phyloP scores from a whole-genome alignment of 2,797 vertebrate genomes.

The Sternotherus odoratus region DNA sequence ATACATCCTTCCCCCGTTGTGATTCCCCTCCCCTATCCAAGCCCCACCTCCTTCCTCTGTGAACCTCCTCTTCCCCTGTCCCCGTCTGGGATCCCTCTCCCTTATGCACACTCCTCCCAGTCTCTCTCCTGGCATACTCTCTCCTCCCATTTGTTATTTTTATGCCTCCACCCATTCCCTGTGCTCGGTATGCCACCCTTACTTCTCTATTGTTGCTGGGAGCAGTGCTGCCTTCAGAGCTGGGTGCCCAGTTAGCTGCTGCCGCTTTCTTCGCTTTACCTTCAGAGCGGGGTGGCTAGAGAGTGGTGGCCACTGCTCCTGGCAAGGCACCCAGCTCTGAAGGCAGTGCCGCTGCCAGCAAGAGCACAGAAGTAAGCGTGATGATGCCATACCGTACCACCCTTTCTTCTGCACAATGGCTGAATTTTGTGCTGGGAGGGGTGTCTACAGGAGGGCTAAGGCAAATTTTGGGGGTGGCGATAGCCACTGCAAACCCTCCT shows the following conservation, averaged over 20 bases:
- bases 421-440: neutral
- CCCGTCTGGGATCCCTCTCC: neutral
- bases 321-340: neutral
- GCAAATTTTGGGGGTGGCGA: neutral
- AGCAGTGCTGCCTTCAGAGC: neutral
- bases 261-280: neutral
- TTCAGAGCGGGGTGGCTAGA: neutral
- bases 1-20: neutral
- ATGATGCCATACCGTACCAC: neutral
- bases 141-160: neutral
- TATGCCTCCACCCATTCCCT: neutral
- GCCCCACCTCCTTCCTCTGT: neutral
- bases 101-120: neutral
- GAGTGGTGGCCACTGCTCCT: neutral
- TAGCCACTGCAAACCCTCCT: neutral
- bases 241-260: neutral
- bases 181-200: neutral
- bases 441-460: neutral
- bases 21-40: neutral
- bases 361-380: neutral
- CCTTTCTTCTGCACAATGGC: neutral
- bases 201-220: neutral
- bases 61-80: neutral
- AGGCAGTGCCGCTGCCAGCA: neutral
- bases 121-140: neutral